A percentile compares a stretch with the other conserved stretches of the same genome.
Conservation (phyloP, 2,888 invertebrate genomes). For the Luffia ferchaultella region DNA sequence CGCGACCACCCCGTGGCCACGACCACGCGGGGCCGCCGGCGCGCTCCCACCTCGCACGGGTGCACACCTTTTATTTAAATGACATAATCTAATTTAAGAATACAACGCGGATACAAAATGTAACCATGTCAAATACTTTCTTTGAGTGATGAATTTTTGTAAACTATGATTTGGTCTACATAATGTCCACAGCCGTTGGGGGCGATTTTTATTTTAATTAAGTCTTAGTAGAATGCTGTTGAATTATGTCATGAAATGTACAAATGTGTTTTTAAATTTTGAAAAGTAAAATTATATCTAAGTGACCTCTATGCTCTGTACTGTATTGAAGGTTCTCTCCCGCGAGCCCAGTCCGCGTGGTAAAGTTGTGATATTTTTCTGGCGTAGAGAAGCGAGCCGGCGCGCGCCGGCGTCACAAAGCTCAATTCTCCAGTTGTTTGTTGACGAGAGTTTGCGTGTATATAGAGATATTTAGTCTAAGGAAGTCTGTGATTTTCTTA, state of each 20-base stretch:
- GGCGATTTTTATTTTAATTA: conserved; percentile 39
- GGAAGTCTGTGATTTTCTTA: conserved; percentile 54
- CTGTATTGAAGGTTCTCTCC: conserved; percentile 58
- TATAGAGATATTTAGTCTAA: conserved; percentile 49
- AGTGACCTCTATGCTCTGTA: conserved; percentile 44
- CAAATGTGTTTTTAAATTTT: conserved; percentile 52
- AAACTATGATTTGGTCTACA: neutral
- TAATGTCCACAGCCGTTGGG: conserved; percentile 26
- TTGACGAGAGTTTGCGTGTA: conserved; percentile 61
- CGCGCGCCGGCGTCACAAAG: conserved; percentile 50
- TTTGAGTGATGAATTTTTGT: neutral
- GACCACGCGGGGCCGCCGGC: conserved; percentile 58
- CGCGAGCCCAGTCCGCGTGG: conserved; percentile 42
- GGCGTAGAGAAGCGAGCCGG: conserved; percentile 25
- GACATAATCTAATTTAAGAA: conserved; percentile 53
- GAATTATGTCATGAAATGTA: conserved; percentile 65
- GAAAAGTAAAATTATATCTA: conserved; percentile 58
- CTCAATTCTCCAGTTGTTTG: conserved; percentile 56
- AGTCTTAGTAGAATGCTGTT: conserved; percentile 63
- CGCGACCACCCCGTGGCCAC: too few relatives aligned
- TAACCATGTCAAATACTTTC: neutral
- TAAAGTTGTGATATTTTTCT: conserved; percentile 63
- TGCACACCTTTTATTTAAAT: conserved; percentile 61
- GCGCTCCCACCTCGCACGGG: conserved; percentile 60
- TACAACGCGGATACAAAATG: conserved; percentile 8